Conservation (phyloP, 2,888 invertebrate species). For the Acleris emargana region DNA sequence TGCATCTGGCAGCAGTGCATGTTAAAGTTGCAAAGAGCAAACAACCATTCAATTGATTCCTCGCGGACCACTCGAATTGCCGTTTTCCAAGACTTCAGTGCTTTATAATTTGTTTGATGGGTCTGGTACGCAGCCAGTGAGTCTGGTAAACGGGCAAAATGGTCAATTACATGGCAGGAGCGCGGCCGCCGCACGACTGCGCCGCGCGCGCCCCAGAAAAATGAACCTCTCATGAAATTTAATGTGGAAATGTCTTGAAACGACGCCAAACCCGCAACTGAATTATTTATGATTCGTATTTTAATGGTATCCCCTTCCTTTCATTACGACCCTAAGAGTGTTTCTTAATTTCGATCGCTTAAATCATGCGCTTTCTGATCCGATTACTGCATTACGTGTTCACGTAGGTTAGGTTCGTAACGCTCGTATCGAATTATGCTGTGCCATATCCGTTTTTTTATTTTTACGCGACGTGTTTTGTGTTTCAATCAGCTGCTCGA, state of each 20-base stretch:
- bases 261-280: conserved; percentile 79
- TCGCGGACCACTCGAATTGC: conserved; percentile 26
- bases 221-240: conserved; percentile 82
- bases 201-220: conserved; percentile 68
- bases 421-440: conserved; percentile 25
- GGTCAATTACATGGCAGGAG: conserved; percentile 52
- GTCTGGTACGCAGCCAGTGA: conserved; percentile 31
- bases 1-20: conserved; percentile 10
- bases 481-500: conserved; percentile 27
- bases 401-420: conserved; percentile 18
- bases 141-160: conserved; percentile 48
- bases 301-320: conserved; percentile 77
- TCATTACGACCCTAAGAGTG: conserved; percentile 72
- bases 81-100: conserved; percentile 33
- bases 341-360: conserved; percentile 70
- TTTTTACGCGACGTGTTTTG: conserved; percentile 35
- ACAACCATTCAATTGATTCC: conserved; percentile 31
- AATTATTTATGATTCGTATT: conserved; percentile 82
- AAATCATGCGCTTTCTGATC: conserved; percentile 56
- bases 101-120: conserved; percentile 38
- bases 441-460: conserved; percentile 31
- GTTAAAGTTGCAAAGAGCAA: conserved; percentile 16
- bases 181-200: conserved; percentile 52
- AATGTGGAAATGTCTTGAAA: conserved; percentile 82
- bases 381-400: conserved; percentile 27